A percentile compares a stretch with the other conserved stretches of the same genome.
These are phyloP conservation scores for Euplagia quadripunctaria DNA, from an alignment of 2,888 invertebrate species.

Conservation along the genomic window DNA sequence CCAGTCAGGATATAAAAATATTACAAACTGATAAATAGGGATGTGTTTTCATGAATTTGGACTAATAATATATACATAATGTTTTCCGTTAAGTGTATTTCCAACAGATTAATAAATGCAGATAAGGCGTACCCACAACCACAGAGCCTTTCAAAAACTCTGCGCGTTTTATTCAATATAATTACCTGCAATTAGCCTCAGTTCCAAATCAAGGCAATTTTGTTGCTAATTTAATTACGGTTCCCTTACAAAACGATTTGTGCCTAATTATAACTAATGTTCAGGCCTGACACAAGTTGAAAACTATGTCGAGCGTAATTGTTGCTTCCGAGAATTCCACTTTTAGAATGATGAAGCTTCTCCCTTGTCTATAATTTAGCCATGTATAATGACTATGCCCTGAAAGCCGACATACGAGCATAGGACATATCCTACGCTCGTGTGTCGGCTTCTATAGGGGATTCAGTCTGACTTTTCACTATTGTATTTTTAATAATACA, in stretches of 20 bases:
- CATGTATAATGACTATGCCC: background rate
- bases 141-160: background rate
- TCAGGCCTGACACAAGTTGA: slow-evolving; percentile 16
- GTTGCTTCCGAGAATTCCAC: slow-evolving; percentile 11
- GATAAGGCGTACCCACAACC: background rate
- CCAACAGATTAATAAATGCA: too few relatives aligned
- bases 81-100: background rate
- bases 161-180: background rate
- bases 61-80: background rate
- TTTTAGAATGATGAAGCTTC: slow-evolving; percentile 10
- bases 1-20: background rate
- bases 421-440: too few relatives aligned
- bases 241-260: slow-evolving; percentile 29
- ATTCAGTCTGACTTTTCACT: background rate
- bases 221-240: slow-evolving; percentile 25
- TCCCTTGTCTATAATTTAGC: background rate
- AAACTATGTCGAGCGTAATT: slow-evolving; percentile 25
- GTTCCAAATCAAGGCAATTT: slow-evolving; percentile 24
- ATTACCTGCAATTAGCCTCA: slow-evolving; percentile 16
- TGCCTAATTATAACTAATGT: slow-evolving; percentile 36
- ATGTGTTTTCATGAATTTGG: background rate
- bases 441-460: too few relatives aligned
- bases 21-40: background rate
- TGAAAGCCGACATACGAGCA: background rate
- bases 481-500: background rate